Base-by-base conservation (phyloP, 2,797 vertebrate species). In the Sciaenops ocellatus region DNA sequence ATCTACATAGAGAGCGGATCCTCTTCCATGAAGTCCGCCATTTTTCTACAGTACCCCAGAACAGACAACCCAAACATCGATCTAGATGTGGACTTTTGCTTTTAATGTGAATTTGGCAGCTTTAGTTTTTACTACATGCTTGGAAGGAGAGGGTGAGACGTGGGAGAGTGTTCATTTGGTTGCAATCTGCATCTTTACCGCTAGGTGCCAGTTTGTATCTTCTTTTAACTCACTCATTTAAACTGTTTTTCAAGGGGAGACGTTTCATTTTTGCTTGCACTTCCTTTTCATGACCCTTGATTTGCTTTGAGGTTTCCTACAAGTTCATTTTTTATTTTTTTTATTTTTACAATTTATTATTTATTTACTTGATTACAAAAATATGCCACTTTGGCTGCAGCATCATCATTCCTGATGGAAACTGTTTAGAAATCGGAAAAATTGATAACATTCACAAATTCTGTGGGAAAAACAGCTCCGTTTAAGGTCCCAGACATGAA, bases 401-500 rank as follows among this genome's bases (percentile, higher is more conserved):
- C 10, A 28, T 63, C 48, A 4, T 42, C 18, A 50, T 57, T n/a
- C 13, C 13, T 65, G 22, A 56, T 47, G 22, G 28, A 62, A 3
- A 8, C 22, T 76, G 22, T 66, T 79, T 64, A 47, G 28, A 3
- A 20, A 59, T 60, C 11, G 0, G 34, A 38, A 20, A 69, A 55
- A 67, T 59, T 18, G 6, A 56, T 64, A 56, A 60, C 17, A 30
- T 20, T 26, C 5, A 3, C 10, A n/a, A 16, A 24, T 55, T 61
- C 11, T 44, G 41, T 67, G 63, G 65, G 52, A 48, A 79, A 86
- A 72, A 73, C 71, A 51, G 62, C 38, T 69, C 55, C 56, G 61
- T 84, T 84, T 77, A 54, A 84, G 48, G 60, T 65, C 50, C 73
- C 62, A 76, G 82, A 83, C 67, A 69, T 85, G 61, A 81, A 72